phyloP scores from a whole-genome alignment of 2,888 invertebrate species.

The Arrhopalites spinosus region DNA sequence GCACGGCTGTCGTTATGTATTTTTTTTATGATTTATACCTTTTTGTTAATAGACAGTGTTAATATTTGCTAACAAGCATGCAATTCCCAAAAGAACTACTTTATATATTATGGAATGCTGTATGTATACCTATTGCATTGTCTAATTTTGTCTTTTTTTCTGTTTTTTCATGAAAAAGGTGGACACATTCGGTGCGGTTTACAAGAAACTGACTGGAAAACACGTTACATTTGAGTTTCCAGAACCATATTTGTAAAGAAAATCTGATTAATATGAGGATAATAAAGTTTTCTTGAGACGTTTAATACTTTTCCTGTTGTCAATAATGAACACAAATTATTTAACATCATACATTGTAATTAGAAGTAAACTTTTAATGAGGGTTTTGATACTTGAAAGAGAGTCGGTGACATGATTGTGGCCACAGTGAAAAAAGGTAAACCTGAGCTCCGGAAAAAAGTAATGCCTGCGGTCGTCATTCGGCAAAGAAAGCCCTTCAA shows the following conservation, averaged over 20 bases:
- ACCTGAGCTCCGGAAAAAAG: conserved; percentile 98
- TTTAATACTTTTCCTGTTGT: background rate
- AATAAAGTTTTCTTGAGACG: conserved; percentile 29
- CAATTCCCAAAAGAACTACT: too few relatives aligned
- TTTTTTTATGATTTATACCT: too few relatives aligned
- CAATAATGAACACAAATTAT: background rate
- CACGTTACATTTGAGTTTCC: conserved; percentile 99
- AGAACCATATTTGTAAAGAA: conserved; percentile 87
- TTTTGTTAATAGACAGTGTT: conserved; percentile 41
- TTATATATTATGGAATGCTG: too few relatives aligned
- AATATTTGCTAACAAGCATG: conserved; percentile 42
- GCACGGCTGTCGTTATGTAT: conserved; percentile 43
- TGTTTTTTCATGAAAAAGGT: conserved; percentile 70
- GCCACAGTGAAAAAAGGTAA: conserved; percentile 99
- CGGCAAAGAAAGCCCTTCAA: conserved; percentile 97
- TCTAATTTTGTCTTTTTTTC: conserved; percentile 12
- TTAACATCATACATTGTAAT: too few relatives aligned
- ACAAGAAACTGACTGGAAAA: conserved; percentile 98
- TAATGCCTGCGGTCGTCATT: conserved; percentile 99
- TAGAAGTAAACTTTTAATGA: too few relatives aligned
- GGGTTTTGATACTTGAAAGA: too few relatives aligned
- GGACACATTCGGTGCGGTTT: conserved; percentile 96
- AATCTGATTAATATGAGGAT: conserved; percentile 28
- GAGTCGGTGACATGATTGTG: conserved; percentile 99
- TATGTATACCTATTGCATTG: too few relatives aligned